Evolutionary conservation across 2,888 invertebrate genomes (phyloP), one percentile per base, ranked within the genome.

Genomic region (Hypomecis atomaria): DNA sequence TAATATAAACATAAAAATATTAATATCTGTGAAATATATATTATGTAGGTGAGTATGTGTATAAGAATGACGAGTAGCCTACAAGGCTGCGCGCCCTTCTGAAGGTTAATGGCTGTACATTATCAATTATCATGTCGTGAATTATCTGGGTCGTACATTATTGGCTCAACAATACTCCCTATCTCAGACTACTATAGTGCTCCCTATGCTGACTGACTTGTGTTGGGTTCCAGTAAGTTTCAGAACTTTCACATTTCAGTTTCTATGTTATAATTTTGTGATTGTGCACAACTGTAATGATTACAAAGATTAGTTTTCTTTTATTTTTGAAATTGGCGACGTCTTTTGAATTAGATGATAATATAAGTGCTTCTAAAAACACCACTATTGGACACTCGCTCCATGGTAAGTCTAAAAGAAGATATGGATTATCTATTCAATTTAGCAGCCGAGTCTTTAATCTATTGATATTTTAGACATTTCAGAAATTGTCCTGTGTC

Each of bases 401-500:
- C 61, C 52, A 42, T 45, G 65, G 62, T 70, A 62, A 42, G 45
- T 58, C n/a, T n/a, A n/a, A n/a, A n/a, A n/a, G n/a, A 43, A 42
- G 13, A 8, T 45, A 11, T 40, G 23, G 36, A 13, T 45, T 52
- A 34, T 5, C 7, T 45, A 11, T 44, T 5, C 10, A 34, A 9
- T 48, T 53, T 6, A 38, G 13, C 38, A 13, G 48, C 57, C 23
- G n/a, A 40, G 10, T n/a, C 9, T 37, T 13, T 5, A 33, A 42
- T 3, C 5, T 6, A 52, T 33, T 56, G 0, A 11, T 38, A 11
- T 40, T 47, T 56, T 56, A 56, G 56, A 40, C 59, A 42, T 76
- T 80, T 66, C 84, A 87, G 88, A 83, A 37, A 67, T 72, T 65
- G 81, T 89, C 68, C 69, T 90, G 44, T 89, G 89, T 72, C 85